Evolutionary conservation across 1,140 invertebrate species (phyloP).

Genomic region (Streblospio benedicti): DNA sequence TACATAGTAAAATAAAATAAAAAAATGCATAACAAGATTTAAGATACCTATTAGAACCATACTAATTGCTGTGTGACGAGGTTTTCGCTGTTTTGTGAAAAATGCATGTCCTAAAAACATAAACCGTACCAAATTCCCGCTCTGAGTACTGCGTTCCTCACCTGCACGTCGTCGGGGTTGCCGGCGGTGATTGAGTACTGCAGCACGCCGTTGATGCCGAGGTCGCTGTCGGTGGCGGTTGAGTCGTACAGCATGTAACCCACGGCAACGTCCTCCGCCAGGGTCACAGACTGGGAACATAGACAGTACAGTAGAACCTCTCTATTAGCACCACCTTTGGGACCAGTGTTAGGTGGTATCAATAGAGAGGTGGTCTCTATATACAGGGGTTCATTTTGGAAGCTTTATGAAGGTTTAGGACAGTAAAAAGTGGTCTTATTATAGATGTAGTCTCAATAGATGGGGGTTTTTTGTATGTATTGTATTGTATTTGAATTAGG

Average conservation of each 20-base stretch:
- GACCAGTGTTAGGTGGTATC: no score
- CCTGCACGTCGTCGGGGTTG: neutral
- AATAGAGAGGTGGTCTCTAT: no score
- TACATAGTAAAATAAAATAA: no score
- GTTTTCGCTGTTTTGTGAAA: conserved; percentile 30
- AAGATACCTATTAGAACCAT: neutral
- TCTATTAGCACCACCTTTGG: no score
- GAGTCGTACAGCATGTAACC: conserved; percentile 21
- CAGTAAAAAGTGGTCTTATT: no score
- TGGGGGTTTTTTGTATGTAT: conserved; percentile 23
- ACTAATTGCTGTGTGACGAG: conserved; percentile 17
- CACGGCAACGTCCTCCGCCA: conserved; percentile 15
- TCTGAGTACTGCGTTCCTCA: conserved; percentile 16
- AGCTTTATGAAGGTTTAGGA: no score
- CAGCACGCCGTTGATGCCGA: conserved; percentile 20
- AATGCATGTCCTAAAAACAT: no score
- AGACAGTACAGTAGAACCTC: no score
- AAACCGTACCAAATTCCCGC: conserved; percentile 16
- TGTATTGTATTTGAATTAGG: conserved; percentile 23
- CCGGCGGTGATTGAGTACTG: conserved; percentile 21
- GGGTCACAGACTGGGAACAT: conserved; percentile 14
- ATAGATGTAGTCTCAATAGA: no score
- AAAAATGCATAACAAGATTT: no score
- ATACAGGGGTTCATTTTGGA: no score
- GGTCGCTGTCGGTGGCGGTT: conserved; percentile 24